Evolutionary conservation across 2,888 invertebrate species (phyloP), one percentile per base, ranked within the genome.

Genomic region (Latheticus oryzae): DNA sequence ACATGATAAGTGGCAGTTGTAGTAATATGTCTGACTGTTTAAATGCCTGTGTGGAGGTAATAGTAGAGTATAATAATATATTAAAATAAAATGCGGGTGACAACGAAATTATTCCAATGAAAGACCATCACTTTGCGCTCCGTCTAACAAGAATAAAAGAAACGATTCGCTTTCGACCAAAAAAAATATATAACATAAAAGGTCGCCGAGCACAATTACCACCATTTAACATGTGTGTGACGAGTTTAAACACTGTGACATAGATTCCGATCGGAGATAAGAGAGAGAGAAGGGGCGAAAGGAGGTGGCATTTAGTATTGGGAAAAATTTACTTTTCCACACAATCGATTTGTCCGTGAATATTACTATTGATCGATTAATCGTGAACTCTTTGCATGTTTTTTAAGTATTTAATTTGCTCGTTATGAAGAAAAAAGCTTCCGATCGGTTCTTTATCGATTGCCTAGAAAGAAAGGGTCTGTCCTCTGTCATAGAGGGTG

Each of bases 11-110:
- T 52, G 50, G 48, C 26, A 11, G 48, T 48, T 24, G 48, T 48
- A 33, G 50, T 38, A 24, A 28, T 45, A 45, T 42, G 26, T n/a
- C 24, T 5, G 40, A 47, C 45, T 45, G 30, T 21, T 48, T 33
- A 28, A 28, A 12, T 16, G 30, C 15, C 17, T 50, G 50, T 50
- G 28, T 37, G 23, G 23, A 21, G 24, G 32, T 35, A 52, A n/a
- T n/a, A n/a, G n/a, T n/a, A n/a, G n/a, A n/a, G n/a, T n/a, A n/a
- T n/a, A n/a, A n/a, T 38, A 52, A 60, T 35, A 32, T 19, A 38
- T 50, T 50, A 43, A 50, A 56, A 55, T 55, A 48, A 48, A 48
- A 48, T 55, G 55, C 55, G 55, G 55, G 47, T 48, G 48, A 50
- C 56, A 45, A 42, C 40, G 43, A 56, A 56, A 50, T 56, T 50